Evolutionary conservation across 2,797 vertebrate genomes (phyloP), one percentile per base, ranked within the genome.

Genomic region (Morus bassanus): DNA sequence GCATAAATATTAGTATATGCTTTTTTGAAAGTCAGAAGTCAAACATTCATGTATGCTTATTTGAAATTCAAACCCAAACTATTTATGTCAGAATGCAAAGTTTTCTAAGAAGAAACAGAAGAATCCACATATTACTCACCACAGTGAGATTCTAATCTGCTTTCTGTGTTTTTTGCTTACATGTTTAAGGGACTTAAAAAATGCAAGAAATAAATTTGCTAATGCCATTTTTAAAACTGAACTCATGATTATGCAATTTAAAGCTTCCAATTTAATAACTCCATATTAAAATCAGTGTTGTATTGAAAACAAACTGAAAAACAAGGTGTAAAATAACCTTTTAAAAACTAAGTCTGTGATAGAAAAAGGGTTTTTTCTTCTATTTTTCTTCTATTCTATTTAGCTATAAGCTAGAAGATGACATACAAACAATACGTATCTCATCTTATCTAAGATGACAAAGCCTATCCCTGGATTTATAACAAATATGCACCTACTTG

Each of bases 401-500:
- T 79, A 74, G 35, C 83, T 91, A 92, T 59, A 96, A 88, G 76
- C 48, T 76, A 88, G 91, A 96, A 84, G 84, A 90, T 21, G 93
- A 94, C 85, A 89, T 76, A 90, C 80, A 92, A 96, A 97, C 88
- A 96, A 95, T 95, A 87, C 73, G 50, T 69, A 78, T 88, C 75
- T 95, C 77, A 80, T 91, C 82, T 96, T 95, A 98, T 91, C 96
- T 92, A 67, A 95, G 92, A 97, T 84, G 96, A 97, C 96, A 97
- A 97, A 96, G 73, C 90, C 96, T 93, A 95, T 89, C 95, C 97
- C 88, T 88, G 95, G 92, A 95, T 97, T 97, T 97, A 94, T 88
- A 97, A 96, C 83, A 97, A 97, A 97, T 96, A 97, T 70, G 96
- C 90, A 96, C 92, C 92, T 96, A 97, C 95, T 97, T 95, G 96